Evolutionary conservation across 2,888 invertebrate species (phyloP), one percentile per base, ranked within the genome.

Genomic region (Vanessa cardui): DNA sequence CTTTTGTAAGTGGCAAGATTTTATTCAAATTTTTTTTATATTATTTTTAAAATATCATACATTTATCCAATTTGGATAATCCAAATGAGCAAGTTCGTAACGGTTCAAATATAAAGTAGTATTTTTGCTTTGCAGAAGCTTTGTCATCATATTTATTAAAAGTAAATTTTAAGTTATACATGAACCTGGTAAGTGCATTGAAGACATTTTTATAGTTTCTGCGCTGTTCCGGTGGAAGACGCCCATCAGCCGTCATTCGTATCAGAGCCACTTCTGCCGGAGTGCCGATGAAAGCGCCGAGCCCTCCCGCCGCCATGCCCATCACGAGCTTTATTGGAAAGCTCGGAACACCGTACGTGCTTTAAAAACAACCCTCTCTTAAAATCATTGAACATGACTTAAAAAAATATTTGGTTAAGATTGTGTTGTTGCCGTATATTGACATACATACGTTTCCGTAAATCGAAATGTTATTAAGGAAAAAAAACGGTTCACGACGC

Each of bases 181-280:
- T 39, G 18, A 58, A 85, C 85, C 85, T 83, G 56, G 69, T 50
- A 16, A 99, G 85, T 0, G 99, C 99, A 82, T 99, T 96, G 70
- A 97, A 95, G 0, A 99, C 98, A 85, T 96, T 96, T 72, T 94
- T 96, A 84, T 99, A 99, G 83, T 98, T 98, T 77, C 99, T 94
- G 76, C 97, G 91, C 85, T 99, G 96, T 0, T 95, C 96, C 54
- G 90, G 77, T 2, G 99, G 98, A 72, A 99, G 90, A 68, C 98
- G 95, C 12, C 99, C 99, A 88, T 99, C 99, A 0, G 98, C 95
- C 20, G 98, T 98, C 99, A 99, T 99, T 74, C 99, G 94, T 70
- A 99, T 97, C 16, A 99, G 94, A 0, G 97, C 96, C 58, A 99
- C 96, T 90, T 99, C 99, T 0, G 99, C 98, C 3, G 99, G 99